Percentiles rank a stretch among this genome's conserved stretches.
phyloP scores from a whole-genome alignment of 1,140 invertebrate species.

The Psilanteris sp. region DNA sequence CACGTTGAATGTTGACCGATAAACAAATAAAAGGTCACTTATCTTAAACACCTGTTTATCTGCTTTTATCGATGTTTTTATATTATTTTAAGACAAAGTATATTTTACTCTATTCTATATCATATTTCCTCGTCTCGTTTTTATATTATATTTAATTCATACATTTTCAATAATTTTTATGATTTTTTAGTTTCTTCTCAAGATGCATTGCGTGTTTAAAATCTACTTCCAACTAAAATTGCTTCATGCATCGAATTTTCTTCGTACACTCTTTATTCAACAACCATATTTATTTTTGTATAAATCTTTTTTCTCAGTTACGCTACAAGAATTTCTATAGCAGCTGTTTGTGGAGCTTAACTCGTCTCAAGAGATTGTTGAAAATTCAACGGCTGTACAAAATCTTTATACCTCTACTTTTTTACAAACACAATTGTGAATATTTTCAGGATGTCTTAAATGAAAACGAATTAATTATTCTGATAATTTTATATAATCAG shows the following conservation, averaged over 20 bases:
- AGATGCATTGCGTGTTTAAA: slow-evolving; percentile 11
- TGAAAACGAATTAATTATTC: background rate
- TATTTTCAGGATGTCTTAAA: slow-evolving; percentile 17
- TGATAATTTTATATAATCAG: too few relatives aligned
- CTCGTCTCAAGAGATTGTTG: slow-evolving; percentile 60
- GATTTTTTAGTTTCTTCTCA: background rate
- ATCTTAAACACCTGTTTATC: slow-evolving; percentile 37
- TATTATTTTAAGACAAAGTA: background rate
- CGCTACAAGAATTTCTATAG: slow-evolving; percentile 8
- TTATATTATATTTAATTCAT: too few relatives aligned
- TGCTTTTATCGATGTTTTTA: background rate
- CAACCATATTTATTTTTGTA: slow-evolving; percentile 41
- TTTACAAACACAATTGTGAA: slow-evolving; percentile 63
- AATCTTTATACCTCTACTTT: slow-evolving; percentile 52
- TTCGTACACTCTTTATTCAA: slow-evolving; percentile 2
- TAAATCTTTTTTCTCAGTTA: slow-evolving; percentile 36
- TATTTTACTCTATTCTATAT: too few relatives aligned
- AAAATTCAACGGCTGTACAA: slow-evolving; percentile 53
- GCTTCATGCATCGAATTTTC: slow-evolving; percentile 22
- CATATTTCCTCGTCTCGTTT: background rate
- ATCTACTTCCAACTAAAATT: slow-evolving; percentile 10
- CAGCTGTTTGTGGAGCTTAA: slow-evolving; percentile 40
- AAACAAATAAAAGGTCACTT: slow-evolving; percentile 28
- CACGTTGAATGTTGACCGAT: slow-evolving; percentile 23
- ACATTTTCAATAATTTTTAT: background rate